Evolutionary conservation across 2,797 vertebrate genomes (phyloP), one percentile per base, ranked within the genome.

Genomic region (Lates japonicus): DNA sequence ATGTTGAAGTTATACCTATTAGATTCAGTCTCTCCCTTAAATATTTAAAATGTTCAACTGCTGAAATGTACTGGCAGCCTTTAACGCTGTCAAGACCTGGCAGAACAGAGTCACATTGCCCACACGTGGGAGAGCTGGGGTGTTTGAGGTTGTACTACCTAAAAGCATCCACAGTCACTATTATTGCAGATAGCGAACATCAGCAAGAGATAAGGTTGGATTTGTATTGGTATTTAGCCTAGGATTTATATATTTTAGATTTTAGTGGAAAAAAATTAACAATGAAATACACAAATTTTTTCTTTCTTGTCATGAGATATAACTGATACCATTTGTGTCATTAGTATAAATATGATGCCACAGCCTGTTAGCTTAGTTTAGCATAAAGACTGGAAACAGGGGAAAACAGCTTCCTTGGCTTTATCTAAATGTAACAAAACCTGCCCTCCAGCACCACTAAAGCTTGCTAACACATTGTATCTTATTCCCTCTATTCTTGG

Each of bases 11-110:
- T 81, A 66, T 68, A 81, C 71, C 82, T 89, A 87, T 92, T 88
- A 82, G 77, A 83, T 88, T 81, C 88, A 49, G 81, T 83, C 64
- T 49, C 80, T 46, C 60, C 55, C 67, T 76, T 93, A 88, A 93
- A 93, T 94, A 93, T 93, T 94, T 94, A 91, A 93, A 89, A 87
- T 74, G 59, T 82, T 68, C 78, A 87, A 87, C 75, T 82, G 87
- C 80, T 86, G 84, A 94, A 88, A 81, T 79, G 70, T 59, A 76
- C 74, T 25, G 67, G 72, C 37, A 73, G 74, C 54, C 78, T 74
- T 70, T 67, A 72, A 65, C 67, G 73, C 62, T 31, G 16, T 39
- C 52, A 67, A 52, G 52, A 60, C 73, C 72, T 46, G 62, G 51
- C 33, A 31, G 71, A 68, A 55, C 63, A 72, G 74, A 72, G 78